Conservation (phyloP, 2,888 invertebrate species). For the Eupelmus urozonus region DNA sequence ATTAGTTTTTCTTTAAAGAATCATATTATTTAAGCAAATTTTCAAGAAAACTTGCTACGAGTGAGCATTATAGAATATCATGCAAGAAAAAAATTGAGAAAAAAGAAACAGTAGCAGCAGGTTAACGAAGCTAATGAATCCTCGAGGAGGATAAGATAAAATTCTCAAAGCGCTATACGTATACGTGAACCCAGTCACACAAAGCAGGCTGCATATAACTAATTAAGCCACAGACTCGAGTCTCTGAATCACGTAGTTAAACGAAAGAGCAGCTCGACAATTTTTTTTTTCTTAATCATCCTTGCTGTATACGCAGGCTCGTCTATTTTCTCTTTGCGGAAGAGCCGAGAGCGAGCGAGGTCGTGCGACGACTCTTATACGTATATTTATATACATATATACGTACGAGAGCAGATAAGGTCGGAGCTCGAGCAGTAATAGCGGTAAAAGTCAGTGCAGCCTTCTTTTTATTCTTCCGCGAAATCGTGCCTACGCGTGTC, state of each 20-base stretch:
- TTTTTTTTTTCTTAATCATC: slow-evolving; percentile 4
- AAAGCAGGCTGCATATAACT: neutral
- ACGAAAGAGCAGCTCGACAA: neutral
- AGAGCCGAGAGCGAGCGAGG: neutral
- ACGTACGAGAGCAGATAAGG: too few relatives aligned
- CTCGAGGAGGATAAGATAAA: neutral
- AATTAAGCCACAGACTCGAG: neutral
- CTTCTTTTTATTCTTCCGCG: too few relatives aligned
- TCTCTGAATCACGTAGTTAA: neutral
- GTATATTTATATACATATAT: too few relatives aligned
- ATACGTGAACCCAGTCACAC: too few relatives aligned
- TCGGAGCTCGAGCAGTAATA: too few relatives aligned
- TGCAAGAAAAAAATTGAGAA: neutral
- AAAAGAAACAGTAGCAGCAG: neutral
- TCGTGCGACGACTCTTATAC: too few relatives aligned
- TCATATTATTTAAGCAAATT: too few relatives aligned
- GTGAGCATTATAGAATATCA: neutral
- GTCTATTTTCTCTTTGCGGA: neutral
- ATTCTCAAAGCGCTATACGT: neutral
- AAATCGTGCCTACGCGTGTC: too few relatives aligned
- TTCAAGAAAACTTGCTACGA: neutral
- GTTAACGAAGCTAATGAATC: neutral
- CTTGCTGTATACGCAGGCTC: neutral
- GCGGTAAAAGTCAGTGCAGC: too few relatives aligned
- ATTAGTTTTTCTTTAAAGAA: too few relatives aligned